These are phyloP conservation scores for Schrankia costaestrigalis DNA, from an alignment of 2,888 invertebrate genomes.

Conservation along the genomic window DNA sequence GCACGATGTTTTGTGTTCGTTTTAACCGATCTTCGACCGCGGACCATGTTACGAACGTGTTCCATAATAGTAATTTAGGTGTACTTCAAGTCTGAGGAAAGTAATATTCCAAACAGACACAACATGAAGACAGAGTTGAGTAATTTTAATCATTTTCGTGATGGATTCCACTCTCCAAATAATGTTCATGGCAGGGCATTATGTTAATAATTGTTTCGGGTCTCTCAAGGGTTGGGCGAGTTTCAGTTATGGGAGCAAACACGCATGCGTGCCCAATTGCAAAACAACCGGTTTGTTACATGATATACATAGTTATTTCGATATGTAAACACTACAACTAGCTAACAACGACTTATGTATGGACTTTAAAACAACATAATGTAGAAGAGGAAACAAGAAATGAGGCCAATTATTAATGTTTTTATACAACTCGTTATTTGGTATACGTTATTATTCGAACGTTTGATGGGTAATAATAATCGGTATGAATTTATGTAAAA, in stretches of 20 bases:
- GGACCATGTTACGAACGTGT: slow-evolving; percentile 16
- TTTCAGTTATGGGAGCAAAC: slow-evolving; percentile 46
- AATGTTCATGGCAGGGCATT: too few species aligned
- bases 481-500: slow-evolving; percentile 38
- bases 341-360: slow-evolving; percentile 24
- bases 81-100: too few species aligned
- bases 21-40: slow-evolving; percentile 2
- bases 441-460: too few species aligned
- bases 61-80: slow-evolving; percentile 40
- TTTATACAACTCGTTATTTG: slow-evolving; percentile 29
- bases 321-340: slow-evolving; percentile 47
- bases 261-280: slow-evolving; percentile 59
- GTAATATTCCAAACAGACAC: slow-evolving; percentile 29
- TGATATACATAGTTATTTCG: slow-evolving; percentile 52
- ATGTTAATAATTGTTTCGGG: slow-evolving; percentile 61
- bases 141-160: slow-evolving; percentile 66
- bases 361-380: slow-evolving; percentile 32
- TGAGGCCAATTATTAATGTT: slow-evolving; percentile 31
- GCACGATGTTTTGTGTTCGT: slow-evolving; percentile 5
- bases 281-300: slow-evolving; percentile 59
- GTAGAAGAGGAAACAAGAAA: slow-evolving; percentile 29
- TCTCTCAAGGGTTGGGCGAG: slow-evolving; percentile 42
- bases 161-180: slow-evolving; percentile 61
- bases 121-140: slow-evolving; percentile 37
- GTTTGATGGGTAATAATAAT: slow-evolving; percentile 35